Evolutionary conservation across 2,888 invertebrate genomes (phyloP), one percentile per base, ranked within the genome.

Genomic region (Arge pagana): DNA sequence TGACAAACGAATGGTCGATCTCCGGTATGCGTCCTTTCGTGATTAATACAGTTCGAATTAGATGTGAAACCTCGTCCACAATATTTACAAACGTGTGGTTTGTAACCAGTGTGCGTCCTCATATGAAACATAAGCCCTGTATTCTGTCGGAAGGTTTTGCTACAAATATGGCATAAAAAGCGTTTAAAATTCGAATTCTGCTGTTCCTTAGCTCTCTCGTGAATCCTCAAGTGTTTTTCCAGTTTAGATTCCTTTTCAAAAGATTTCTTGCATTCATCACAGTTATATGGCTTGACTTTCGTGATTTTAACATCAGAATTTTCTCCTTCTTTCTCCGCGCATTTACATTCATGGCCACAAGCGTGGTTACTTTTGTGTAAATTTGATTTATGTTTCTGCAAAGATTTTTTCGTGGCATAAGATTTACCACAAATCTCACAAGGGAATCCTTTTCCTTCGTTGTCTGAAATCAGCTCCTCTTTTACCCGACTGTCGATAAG

Each of bases 51-150:
- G 49, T 73, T 72, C 1, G 73, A 72, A 52, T 71, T 73, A 0
- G 72, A 71, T 1, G 72, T 71, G 40, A 72, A 73, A 6, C 72
- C 71, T 18, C 72, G 60, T 8, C 71, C 71, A 16, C 73, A 73
- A 40, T 67, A 72, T 56, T 70, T 72, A 37, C 73, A 73, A 8
- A 68, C 66, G 19, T 72, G 72, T 1, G 73, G 73, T 21, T 72
- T 73, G 43, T 72, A 70, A 0, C 73, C 73, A 0, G 72, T 73
- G 24, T 73, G 73, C 3, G 71, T 72, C 52, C 73, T 54, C 72
- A 73, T 72, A 18, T 73, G 73, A 48, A 73, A 72, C 67, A 71
- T 70, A 1, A 73, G 59, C 8, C 73, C 72, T 4, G 71, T 72
- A 36, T 72, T 73, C 45, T 72, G 72, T 8, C 72, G 53, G 33